phyloP scores from a whole-genome alignment of 2,888 invertebrate genomes.

The Andrena haemorrhoa region DNA sequence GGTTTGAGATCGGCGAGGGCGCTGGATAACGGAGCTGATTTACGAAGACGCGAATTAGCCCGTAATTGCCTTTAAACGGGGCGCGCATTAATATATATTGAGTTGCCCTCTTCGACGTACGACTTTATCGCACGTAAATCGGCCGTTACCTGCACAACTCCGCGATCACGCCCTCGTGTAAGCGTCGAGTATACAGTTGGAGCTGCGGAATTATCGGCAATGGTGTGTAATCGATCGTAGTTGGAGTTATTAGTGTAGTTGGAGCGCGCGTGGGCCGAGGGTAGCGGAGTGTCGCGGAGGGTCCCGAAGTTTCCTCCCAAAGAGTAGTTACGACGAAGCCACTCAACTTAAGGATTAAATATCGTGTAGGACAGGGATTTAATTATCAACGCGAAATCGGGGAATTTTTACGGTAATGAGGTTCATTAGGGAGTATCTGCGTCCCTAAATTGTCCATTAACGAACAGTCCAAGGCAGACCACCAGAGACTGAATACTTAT shows the following conservation, averaged over 20 bases:
- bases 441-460: constrained; percentile 35
- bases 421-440: constrained; percentile 34
- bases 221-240: constrained; percentile 36
- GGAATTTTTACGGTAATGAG: constrained; percentile 11
- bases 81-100: constrained; percentile 59
- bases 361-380: neutral
- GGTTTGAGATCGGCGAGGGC: neutral
- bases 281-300: constrained; percentile 13
- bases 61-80: constrained; percentile 58
- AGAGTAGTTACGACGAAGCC: neutral
- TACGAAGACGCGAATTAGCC: constrained; percentile 64
- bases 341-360: neutral
- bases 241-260: constrained; percentile 30
- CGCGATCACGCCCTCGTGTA: constrained; percentile 26
- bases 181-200: constrained; percentile 22
- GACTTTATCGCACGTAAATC: constrained; percentile 62
- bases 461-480: neutral
- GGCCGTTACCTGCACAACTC: constrained; percentile 34
- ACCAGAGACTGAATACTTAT: neutral
- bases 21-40: constrained; percentile 40
- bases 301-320: neutral
- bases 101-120: constrained; percentile 25
- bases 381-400: constrained; percentile 3
- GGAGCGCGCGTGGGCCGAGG: neutral
- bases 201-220: constrained; percentile 27